A percentile compares a stretch with the other conserved stretches of the same genome.
These are phyloP conservation scores for Polypedilum pembai DNA, from an alignment of 1,140 invertebrate genomes.

Conservation along the genomic window DNA sequence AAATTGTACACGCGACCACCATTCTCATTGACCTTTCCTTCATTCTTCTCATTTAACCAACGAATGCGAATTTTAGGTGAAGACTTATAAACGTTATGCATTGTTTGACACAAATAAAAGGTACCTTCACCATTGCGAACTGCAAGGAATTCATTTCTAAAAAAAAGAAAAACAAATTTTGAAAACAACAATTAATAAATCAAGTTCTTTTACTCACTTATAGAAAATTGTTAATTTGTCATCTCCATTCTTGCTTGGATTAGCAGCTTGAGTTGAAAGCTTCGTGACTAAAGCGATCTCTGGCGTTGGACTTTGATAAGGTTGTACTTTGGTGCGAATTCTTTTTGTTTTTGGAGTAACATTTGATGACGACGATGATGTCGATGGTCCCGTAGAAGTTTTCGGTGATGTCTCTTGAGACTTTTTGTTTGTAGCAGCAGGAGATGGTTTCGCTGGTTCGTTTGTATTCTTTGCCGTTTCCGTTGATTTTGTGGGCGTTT, in stretches of 20 bases:
- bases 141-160: conserved; percentile 79
- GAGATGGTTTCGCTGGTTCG: neutral
- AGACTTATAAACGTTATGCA: conserved; percentile 83
- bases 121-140: conserved; percentile 80
- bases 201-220: conserved; percentile 52
- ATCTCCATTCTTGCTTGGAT: conserved; percentile 42
- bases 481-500: neutral
- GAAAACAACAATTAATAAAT: conserved; percentile 28
- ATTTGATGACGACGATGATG: conserved; percentile 26
- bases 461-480: neutral
- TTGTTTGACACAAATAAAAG: conserved; percentile 84
- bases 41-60: conserved; percentile 74
- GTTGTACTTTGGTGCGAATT: conserved; percentile 37
- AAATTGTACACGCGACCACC: conserved; percentile 70
- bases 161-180: conserved; percentile 35
- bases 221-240: conserved; percentile 80
- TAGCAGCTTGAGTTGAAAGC: conserved; percentile 50
- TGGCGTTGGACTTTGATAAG: conserved; percentile 72
- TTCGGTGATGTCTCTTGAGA: conserved; percentile 28
- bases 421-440: neutral
- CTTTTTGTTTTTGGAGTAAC: conserved; percentile 30
- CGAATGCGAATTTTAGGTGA: conserved; percentile 76
- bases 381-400: neutral
- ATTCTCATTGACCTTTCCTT: conserved; percentile 44
- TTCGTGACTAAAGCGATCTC: conserved; percentile 68